phyloP scores from a whole-genome alignment of 2,888 invertebrate species.

The Callinectes sapidus region DNA sequence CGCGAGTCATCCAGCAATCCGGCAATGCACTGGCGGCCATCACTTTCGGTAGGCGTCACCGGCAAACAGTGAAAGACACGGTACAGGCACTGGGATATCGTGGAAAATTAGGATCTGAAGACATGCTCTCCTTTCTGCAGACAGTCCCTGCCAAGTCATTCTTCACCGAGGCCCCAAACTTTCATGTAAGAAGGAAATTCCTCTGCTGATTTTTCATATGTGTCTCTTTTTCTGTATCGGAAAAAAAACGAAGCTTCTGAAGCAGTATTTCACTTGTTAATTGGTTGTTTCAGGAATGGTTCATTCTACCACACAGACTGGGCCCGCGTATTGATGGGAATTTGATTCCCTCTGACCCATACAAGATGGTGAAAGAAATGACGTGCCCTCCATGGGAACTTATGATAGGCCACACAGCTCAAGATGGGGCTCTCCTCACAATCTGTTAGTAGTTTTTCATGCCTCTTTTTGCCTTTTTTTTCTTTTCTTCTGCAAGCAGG shows the following conservation, averaged over 20 bases:
- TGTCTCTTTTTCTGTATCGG: neutral
- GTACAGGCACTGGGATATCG: neutral
- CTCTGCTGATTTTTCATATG: neutral
- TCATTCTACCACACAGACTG: neutral
- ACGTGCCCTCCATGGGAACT: conserved; percentile 1
- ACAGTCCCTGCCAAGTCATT: neutral
- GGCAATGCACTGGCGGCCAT: neutral
- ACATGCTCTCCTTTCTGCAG: neutral
- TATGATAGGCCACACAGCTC: neutral
- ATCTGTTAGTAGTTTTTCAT: neutral
- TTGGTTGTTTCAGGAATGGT: neutral
- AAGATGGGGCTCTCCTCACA: neutral
- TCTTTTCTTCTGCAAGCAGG: neutral
- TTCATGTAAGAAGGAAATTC: neutral
- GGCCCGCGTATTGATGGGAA: neutral
- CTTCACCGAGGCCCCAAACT: neutral
- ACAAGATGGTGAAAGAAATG: neutral
- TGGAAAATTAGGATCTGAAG: neutral
- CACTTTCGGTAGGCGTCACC: neutral
- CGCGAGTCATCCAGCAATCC: neutral
- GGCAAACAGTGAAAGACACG: neutral
- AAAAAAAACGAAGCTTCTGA: neutral
- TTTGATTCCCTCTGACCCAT: neutral
- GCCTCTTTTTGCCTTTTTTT: neutral
- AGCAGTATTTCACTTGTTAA: neutral